phyloP scores from a whole-genome alignment of 2,797 vertebrate genomes.

The Melanotaenia pygmaea region DNA sequence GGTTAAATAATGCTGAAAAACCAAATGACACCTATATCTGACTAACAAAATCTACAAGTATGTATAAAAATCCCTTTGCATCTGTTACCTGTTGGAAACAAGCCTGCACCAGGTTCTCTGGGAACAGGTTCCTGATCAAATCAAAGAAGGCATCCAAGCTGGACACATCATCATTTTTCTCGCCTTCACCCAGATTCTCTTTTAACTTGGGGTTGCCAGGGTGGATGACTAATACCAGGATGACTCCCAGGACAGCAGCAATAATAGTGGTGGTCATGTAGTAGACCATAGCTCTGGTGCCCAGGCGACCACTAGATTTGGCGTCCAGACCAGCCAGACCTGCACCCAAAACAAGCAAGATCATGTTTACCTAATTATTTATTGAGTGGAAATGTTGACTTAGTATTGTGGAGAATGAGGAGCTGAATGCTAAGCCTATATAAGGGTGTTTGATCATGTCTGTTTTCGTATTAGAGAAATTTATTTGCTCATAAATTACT shows the following conservation, averaged over 20 bases:
- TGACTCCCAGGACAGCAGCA: slow-evolving; percentile 96
- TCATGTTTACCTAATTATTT: slow-evolving; percentile 38
- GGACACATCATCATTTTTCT: slow-evolving; percentile 95
- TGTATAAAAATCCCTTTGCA: not conserved
- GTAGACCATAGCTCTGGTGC: slow-evolving; percentile 97
- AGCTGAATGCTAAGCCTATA: slow-evolving; percentile 19
- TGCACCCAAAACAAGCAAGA: slow-evolving; percentile 68
- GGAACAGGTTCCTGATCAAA: slow-evolving; percentile 96
- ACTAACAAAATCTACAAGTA: not conserved
- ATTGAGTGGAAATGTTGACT: slow-evolving; percentile 37
- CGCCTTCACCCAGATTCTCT: slow-evolving; percentile 92
- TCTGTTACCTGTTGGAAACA: slow-evolving; percentile 96
- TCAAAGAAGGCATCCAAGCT: slow-evolving; percentile 98
- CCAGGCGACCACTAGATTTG: slow-evolving; percentile 96
- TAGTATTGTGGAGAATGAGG: not conserved
- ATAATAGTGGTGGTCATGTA: slow-evolving; percentile 97
- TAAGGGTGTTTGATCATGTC: slow-evolving; percentile 16
- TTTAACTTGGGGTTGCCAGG: slow-evolving; percentile 97
- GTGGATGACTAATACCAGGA: slow-evolving; percentile 95
- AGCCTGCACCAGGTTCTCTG: slow-evolving; percentile 97
- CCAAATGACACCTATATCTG: not conserved
- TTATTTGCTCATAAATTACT: not conserved
- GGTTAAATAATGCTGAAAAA: slow-evolving; percentile 3
- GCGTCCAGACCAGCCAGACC: slow-evolving; percentile 96
- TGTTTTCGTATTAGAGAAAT: not conserved